Conservation (phyloP, 35 echinoderm and acorn worm genomes). For the Acanthaster planci region DNA sequence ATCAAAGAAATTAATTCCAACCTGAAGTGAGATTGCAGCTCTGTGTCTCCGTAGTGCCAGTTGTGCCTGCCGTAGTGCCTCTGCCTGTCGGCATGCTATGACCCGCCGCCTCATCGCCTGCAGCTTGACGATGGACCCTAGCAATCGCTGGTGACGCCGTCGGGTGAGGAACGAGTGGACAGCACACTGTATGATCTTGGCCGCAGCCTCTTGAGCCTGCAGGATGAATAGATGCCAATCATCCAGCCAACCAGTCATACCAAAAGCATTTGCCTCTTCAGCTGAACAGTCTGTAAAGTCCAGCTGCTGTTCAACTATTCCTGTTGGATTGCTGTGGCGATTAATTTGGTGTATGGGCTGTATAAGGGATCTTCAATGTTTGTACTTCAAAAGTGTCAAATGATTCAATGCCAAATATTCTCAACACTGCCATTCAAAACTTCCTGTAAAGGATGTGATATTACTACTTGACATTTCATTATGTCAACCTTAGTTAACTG, state of each 20-base stretch:
- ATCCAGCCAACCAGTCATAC: no score
- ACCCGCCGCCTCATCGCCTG: conserved; percentile 33
- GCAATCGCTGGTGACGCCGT: conserved; percentile 31
- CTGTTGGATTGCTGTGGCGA: background rate
- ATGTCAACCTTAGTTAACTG: no score
- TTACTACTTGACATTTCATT: no score
- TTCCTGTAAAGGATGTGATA: no score
- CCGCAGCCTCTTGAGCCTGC: conserved; percentile 10
- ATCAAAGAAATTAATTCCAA: background rate
- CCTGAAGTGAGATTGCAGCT: conserved; percentile 47
- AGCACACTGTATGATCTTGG: conserved; percentile 37
- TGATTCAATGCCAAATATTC: no score
- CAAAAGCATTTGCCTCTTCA: background rate
- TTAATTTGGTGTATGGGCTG: no score
- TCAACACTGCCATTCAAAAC: no score
- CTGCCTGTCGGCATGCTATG: conserved; percentile 26
- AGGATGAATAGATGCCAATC: no score
- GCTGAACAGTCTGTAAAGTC: background rate
- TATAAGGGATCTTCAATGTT: no score
- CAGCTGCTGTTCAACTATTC: background rate
- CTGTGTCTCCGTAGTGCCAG: background rate
- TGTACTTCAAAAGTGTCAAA: no score
- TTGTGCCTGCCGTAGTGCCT: conserved; percentile 30
- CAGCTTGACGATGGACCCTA: conserved; percentile 24
- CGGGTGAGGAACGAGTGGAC: conserved; percentile 40